phyloP scores from a whole-genome alignment of 2,888 invertebrate genomes.

The Sialis fuliginosa region DNA sequence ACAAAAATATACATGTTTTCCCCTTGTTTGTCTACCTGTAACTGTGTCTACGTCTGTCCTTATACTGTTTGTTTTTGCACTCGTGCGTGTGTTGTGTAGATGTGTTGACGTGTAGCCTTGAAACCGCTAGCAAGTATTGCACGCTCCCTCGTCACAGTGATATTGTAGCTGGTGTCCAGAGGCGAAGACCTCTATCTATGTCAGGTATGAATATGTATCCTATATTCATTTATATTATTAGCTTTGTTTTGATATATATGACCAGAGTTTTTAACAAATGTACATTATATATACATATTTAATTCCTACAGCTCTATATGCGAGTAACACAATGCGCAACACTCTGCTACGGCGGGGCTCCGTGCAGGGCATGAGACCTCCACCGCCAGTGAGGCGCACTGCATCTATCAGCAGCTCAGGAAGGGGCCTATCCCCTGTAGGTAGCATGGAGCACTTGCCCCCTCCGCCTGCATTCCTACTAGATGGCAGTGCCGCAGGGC shows the following conservation, averaged over 20 bases:
- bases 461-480: constrained; percentile 66
- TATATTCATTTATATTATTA: neutral
- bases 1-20: too few species aligned
- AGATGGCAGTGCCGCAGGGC: constrained; percentile 28
- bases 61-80: constrained; percentile 11
- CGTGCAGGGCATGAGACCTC: constrained; percentile 46
- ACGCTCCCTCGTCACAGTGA: constrained; percentile 33
- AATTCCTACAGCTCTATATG: constrained; percentile 15
- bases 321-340: constrained; percentile 21
- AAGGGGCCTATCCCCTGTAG: constrained; percentile 20
- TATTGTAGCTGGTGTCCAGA: constrained; percentile 31
- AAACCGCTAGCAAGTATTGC: constrained; percentile 37
- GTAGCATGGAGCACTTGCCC: constrained; percentile 38
- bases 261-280: neutral
- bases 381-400: constrained; percentile 68
- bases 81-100: constrained; percentile 18
- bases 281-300: neutral
- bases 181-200: constrained; percentile 40
- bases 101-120: constrained; percentile 22
- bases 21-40: too few species aligned
- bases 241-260: neutral
- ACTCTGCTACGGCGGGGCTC: constrained; percentile 37
- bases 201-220: constrained; percentile 26
- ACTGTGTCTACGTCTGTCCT: constrained; percentile 3
- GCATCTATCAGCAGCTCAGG: constrained; percentile 39